These are phyloP conservation scores for Trichoplusia ni DNA, from an alignment of 1,140 invertebrate genomes.

Conservation along the genomic window DNA sequence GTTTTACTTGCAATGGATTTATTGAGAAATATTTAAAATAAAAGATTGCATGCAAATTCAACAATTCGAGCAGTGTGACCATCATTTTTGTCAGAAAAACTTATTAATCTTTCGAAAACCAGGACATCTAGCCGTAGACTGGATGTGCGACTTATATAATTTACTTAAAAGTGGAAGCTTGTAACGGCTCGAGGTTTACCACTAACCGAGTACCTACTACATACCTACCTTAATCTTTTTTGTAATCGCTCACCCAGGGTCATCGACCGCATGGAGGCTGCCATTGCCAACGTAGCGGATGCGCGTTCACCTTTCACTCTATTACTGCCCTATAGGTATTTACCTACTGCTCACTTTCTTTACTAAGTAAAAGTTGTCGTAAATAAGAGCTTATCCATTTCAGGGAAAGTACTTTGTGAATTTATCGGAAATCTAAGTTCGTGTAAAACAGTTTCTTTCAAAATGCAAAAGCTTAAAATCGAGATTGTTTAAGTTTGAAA, in stretches of 20 bases:
- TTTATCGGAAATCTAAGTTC: too few species aligned
- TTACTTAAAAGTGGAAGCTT: background rate
- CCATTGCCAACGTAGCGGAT: constrained; percentile 66
- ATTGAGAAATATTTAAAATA: too few species aligned
- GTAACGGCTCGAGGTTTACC: background rate
- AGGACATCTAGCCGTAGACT: too few species aligned
- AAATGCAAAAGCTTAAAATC: too few species aligned
- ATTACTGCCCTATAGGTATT: constrained; percentile 48
- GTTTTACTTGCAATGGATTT: too few species aligned
- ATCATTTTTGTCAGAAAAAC: too few species aligned
- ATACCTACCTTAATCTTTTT: constrained; percentile 68
- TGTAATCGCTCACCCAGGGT: constrained; percentile 65
- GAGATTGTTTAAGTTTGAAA: too few species aligned
- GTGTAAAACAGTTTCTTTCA: too few species aligned
- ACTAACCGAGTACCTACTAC: constrained; percentile 41
- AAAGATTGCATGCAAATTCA: too few species aligned
- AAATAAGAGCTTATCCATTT: background rate
- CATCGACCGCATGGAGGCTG: constrained; percentile 72
- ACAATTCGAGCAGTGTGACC: too few species aligned
- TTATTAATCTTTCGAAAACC: too few species aligned
- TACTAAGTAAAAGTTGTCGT: constrained; percentile 23
- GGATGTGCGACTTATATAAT: background rate
- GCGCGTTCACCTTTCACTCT: constrained; percentile 63
- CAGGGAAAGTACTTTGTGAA: too few species aligned
- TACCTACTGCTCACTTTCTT: constrained; percentile 48